These are phyloP conservation scores for Lomographa bimaculata DNA, from an alignment of 2,888 invertebrate genomes.

Conservation along the genomic window DNA sequence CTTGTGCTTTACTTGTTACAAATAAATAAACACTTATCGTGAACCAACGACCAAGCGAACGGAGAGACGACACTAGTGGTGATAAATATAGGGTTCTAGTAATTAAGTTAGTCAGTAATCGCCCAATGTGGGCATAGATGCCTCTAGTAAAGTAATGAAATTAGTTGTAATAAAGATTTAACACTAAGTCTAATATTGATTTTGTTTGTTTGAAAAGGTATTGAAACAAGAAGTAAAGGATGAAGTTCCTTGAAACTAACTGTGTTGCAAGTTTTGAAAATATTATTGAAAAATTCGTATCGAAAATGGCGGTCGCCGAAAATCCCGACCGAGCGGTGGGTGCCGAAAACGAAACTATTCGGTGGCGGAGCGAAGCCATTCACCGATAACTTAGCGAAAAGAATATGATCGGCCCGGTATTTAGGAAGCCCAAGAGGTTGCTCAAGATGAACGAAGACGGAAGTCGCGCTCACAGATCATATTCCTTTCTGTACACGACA, in stretches of 20 bases:
- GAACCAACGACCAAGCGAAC: not conserved
- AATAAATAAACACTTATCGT: too few species aligned
- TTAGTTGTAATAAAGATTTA: constrained; percentile 77
- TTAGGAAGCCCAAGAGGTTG: constrained; percentile 60
- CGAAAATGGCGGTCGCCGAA: constrained; percentile 72
- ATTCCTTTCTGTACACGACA: constrained; percentile 53
- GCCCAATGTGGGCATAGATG: constrained; percentile 55
- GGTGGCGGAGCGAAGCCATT: constrained; percentile 58
- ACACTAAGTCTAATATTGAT: constrained; percentile 85
- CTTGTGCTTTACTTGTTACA: not conserved
- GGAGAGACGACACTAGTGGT: constrained; percentile 33
- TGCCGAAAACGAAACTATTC: constrained; percentile 62
- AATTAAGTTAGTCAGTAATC: constrained; percentile 69
- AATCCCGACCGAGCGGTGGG: constrained; percentile 55
- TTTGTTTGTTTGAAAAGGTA: constrained; percentile 93
- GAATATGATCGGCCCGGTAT: constrained; percentile 72
- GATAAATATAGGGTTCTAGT: constrained; percentile 60
- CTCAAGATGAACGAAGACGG: constrained; percentile 65
- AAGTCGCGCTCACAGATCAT: constrained; percentile 67
- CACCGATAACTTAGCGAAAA: constrained; percentile 49
- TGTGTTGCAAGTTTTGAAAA: constrained; percentile 82
- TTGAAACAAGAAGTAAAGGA: constrained; percentile 93
- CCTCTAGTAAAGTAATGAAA: constrained; percentile 71
- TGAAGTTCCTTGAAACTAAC: constrained; percentile 86
- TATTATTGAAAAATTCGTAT: constrained; percentile 73